Percentiles rank a stretch among this genome's conserved stretches.
These are phyloP conservation scores for Pantherophis guttatus DNA, from an alignment of 2,113 vertebrate genomes.

Conservation along the genomic window DNA sequence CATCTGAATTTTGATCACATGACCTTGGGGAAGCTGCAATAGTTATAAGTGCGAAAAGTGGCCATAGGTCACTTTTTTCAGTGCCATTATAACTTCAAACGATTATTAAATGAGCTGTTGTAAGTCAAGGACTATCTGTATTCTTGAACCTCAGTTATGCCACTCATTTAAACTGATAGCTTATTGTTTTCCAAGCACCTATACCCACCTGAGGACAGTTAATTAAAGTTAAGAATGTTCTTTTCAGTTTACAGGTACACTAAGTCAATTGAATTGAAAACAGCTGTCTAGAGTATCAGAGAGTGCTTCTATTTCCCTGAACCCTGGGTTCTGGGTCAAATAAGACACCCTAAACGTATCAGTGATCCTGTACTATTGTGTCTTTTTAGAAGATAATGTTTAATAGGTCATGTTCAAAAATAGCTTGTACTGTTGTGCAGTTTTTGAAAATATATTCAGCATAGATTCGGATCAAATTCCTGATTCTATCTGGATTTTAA, in stretches of 20 bases:
- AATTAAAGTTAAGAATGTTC: constrained; percentile 38
- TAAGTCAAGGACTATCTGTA: background rate
- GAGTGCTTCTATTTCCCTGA: constrained; percentile 2
- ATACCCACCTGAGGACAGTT: constrained; percentile 2
- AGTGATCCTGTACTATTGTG: constrained; percentile 11
- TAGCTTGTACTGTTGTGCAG: background rate
- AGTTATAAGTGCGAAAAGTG: background rate
- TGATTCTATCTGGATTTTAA: background rate
- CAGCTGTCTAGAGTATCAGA: constrained; percentile 2
- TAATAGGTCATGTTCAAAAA: constrained; percentile 8
- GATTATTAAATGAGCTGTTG: background rate
- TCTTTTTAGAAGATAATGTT: constrained; percentile 19
- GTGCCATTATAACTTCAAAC: background rate
- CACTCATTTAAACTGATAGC: background rate
- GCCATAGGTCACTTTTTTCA: too few species aligned
- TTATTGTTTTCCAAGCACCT: background rate
- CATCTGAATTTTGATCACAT: background rate
- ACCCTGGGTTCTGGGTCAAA: constrained; percentile 16
- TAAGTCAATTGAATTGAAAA: constrained; percentile 1
- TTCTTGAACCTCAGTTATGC: background rate
- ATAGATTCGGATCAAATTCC: background rate
- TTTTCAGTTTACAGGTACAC: constrained; percentile 42
- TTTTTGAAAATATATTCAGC: background rate
- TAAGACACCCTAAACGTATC: background rate
- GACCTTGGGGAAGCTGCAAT: background rate